Evolutionary conservation across 2,797 vertebrate species (phyloP), one percentile per base, ranked within the genome.

Genomic region (Anas capensis): DNA sequence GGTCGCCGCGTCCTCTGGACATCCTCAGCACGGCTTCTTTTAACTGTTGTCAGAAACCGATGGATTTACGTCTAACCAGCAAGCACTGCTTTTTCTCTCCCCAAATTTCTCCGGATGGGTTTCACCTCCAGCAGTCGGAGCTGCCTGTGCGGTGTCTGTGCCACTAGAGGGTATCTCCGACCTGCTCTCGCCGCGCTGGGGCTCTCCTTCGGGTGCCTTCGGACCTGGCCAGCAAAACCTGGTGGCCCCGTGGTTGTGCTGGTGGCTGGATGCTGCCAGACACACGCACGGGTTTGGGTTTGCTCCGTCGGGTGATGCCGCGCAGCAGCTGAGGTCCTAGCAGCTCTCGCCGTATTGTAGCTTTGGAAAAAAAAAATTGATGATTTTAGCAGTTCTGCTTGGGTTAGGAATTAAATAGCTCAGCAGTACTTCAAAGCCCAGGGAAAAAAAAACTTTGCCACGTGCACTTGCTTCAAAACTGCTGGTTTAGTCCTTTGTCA

Each of bases 381-480:
- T 97, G 91, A 96, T 97, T 88, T 97, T 82, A 97, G 95, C 93
- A 93, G 83, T 96, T 98, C 96, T 84, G 54, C 70, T 86, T 78
- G 36, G n/a, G 69, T 78, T 91, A 86, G 96, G 80, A 77, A 83
- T 77, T 56, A 95, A 90, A 68, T 31, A 73, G 81, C 95, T 95
- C 94, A 58, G 62, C 71, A 57, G 31, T 21, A 80, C 95, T 95
- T 97, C 69, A 95, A 75, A 96, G 88, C 29, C 51, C 11, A 20
- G 62, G 70, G 1, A 3, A 5, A 7, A 19, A 13, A 48, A 11
- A 10, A 36, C 13, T 72, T 14, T 4, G 29, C 51, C 11, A 3
- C 14, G 1, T 57, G 75, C 58, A 10, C 80, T 77, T 69, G 66
- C 77, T 90, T 78, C 44, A 1, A 31, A 92, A 86, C 40, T 34